Conservation (phyloP, 2,888 invertebrate species). For the Cheilosia impressa region DNA sequence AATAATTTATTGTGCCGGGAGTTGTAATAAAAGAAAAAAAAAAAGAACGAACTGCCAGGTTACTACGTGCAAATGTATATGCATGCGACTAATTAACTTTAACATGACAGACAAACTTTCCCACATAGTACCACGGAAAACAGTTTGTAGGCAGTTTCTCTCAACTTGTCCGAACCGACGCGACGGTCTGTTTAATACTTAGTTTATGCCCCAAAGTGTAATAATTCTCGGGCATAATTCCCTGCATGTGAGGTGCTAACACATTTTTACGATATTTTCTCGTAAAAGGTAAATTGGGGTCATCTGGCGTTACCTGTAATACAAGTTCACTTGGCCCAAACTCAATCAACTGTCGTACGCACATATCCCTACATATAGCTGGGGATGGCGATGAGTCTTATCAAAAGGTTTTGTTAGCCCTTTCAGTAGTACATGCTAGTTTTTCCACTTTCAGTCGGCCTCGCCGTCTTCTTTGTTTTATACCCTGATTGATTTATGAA, state of each 20-base stretch:
- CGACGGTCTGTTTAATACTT: too few species aligned
- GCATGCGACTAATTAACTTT: too few species aligned
- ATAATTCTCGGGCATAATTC: neutral
- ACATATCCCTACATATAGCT: neutral
- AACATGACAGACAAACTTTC: too few species aligned
- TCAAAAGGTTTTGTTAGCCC: conserved; percentile 10
- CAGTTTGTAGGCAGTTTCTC: too few species aligned
- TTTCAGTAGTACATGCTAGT: conserved; percentile 22
- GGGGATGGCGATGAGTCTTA: conserved; percentile 11
- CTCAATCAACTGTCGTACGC: neutral
- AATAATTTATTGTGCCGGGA: too few species aligned
- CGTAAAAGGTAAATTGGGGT: neutral
- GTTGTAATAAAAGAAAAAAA: too few species aligned
- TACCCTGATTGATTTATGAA: conserved; percentile 37
- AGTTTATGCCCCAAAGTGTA: too few species aligned
- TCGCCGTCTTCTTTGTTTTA: conserved; percentile 25
- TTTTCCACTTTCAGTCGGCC: conserved; percentile 12
- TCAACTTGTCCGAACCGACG: too few species aligned
- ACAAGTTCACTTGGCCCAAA: neutral
- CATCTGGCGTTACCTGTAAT: neutral
- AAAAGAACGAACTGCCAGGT: too few species aligned
- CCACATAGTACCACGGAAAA: too few species aligned
- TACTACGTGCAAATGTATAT: too few species aligned
- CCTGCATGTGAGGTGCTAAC: neutral
- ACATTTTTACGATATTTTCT: neutral